phyloP scores from a whole-genome alignment of 2,113 vertebrate species.

The Dipodomys merriami region DNA sequence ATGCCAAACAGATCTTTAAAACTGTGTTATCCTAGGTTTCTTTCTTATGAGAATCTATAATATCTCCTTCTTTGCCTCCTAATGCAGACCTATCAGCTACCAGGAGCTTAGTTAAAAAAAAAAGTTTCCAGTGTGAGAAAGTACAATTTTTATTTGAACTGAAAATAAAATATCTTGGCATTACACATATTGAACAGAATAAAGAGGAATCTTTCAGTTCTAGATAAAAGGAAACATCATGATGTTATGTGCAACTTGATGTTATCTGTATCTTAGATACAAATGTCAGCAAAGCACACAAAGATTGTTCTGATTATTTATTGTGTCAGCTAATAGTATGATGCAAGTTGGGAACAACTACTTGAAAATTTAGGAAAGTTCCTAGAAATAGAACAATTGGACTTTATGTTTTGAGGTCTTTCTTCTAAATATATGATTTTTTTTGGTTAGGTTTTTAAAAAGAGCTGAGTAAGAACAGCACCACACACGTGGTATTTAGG shows the following conservation, averaged over 20 bases:
- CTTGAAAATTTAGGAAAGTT: slow-evolving; percentile 6
- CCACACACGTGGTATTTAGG: no score
- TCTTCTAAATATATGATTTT: background rate
- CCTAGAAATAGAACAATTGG: background rate
- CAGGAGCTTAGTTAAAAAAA: background rate
- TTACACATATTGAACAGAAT: slow-evolving; percentile 24
- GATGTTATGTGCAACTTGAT: background rate
- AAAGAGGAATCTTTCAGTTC: slow-evolving; percentile 11
- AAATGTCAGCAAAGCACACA: background rate
- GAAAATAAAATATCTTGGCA: slow-evolving; percentile 44
- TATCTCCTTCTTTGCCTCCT: background rate
- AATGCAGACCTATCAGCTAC: slow-evolving; percentile 27
- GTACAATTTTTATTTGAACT: slow-evolving; percentile 62
- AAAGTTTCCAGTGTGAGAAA: slow-evolving; percentile 27
- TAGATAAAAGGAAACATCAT: slow-evolving; percentile 7
- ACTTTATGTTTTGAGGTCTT: background rate
- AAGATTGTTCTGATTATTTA: background rate
- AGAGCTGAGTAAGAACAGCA: no score
- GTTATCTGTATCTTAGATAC: slow-evolving; percentile 15
- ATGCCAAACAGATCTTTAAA: background rate
- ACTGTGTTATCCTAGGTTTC: background rate
- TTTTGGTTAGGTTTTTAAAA: no score
- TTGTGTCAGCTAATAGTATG: background rate
- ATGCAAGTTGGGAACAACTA: background rate
- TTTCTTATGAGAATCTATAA: slow-evolving; percentile 31